Percentiles rank a stretch among this genome's conserved stretches.
These are phyloP conservation scores for Sarcophaga bullata DNA, from an alignment of 1,140 invertebrate genomes.

Conservation along the genomic window DNA sequence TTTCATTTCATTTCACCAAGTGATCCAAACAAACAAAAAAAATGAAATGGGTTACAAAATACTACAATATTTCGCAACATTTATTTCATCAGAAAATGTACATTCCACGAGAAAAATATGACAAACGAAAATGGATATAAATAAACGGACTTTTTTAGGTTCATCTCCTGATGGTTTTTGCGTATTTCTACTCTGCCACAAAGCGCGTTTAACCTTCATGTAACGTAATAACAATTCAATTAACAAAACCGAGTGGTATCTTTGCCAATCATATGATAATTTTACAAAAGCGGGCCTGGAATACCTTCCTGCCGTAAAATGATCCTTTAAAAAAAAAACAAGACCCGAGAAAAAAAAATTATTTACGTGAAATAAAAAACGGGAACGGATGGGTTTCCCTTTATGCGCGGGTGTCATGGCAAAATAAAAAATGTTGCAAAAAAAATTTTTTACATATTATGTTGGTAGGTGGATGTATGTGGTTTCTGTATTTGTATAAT, in stretches of 20 bases:
- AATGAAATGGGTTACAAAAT: constrained; percentile 13
- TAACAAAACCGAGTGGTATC: constrained; percentile 18
- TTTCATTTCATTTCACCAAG: no score
- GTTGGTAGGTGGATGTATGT: neutral
- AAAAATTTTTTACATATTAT: constrained; percentile 14
- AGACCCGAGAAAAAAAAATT: neutral
- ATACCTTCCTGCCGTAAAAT: constrained; percentile 9
- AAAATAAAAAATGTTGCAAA: constrained; percentile 11
- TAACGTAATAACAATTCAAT: constrained; percentile 4
- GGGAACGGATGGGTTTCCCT: constrained; percentile 26
- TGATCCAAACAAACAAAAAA: neutral
- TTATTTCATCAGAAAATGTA: no score
- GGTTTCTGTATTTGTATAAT: no score
- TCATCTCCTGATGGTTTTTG: neutral
- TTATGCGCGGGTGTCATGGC: constrained; percentile 32
- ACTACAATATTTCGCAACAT: neutral
- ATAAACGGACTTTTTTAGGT: neutral
- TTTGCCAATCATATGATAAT: neutral
- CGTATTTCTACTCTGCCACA: neutral
- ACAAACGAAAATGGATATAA: constrained; percentile 14
- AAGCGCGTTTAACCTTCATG: neutral
- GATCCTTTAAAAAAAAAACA: constrained; percentile 9
- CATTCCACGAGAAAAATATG: neutral
- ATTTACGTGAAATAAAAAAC: neutral
- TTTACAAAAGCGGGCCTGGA: neutral